Percentiles rank a stretch among this genome's conserved stretches.
phyloP scores from a whole-genome alignment of 1,140 invertebrate genomes.

The Drosophila cardini region DNA sequence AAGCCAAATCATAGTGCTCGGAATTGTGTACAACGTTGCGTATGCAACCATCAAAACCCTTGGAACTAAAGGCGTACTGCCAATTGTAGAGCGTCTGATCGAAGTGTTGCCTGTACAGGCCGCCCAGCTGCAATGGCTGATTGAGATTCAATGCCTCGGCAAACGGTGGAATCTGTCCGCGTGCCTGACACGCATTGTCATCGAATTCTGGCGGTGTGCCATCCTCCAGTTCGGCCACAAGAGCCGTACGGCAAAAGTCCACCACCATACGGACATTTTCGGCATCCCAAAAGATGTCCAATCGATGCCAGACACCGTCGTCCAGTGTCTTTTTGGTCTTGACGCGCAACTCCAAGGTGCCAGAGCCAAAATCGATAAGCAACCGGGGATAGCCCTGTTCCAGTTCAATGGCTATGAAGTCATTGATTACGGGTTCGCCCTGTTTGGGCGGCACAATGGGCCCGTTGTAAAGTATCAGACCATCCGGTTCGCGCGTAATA shows the following conservation, averaged over 20 bases:
- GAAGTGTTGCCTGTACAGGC: slow-evolving; percentile 86
- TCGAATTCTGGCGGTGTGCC: slow-evolving; percentile 86
- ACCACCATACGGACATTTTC: slow-evolving; percentile 88
- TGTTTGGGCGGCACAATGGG: slow-evolving; percentile 87
- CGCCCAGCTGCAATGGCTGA: slow-evolving; percentile 89
- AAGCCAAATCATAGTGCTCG: slow-evolving; percentile 88
- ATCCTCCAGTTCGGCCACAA: slow-evolving; percentile 86
- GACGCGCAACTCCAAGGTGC: slow-evolving; percentile 87
- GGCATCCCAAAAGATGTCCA: slow-evolving; percentile 89
- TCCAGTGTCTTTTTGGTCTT: slow-evolving; percentile 86
- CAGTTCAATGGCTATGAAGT: slow-evolving; percentile 89
- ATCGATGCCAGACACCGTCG: slow-evolving; percentile 89
- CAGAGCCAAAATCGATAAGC: slow-evolving; percentile 89
- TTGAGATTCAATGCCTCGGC: slow-evolving; percentile 90
- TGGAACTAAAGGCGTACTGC: slow-evolving; percentile 86
- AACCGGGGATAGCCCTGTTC: slow-evolving; percentile 88
- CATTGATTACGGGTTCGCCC: slow-evolving; percentile 86
- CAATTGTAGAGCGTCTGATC: slow-evolving; percentile 86
- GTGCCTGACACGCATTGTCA: slow-evolving; percentile 87
- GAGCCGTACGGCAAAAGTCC: slow-evolving; percentile 87
- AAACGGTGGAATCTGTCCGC: slow-evolving; percentile 87
- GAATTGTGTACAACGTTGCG: slow-evolving; percentile 89
- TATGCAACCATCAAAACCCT: slow-evolving; percentile 89
- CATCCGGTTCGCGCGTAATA: slow-evolving; percentile 87
- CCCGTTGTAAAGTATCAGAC: slow-evolving; percentile 90